Evolutionary conservation across 2,113 vertebrate genomes (phyloP).

Genomic region (Steatornis caripensis): DNA sequence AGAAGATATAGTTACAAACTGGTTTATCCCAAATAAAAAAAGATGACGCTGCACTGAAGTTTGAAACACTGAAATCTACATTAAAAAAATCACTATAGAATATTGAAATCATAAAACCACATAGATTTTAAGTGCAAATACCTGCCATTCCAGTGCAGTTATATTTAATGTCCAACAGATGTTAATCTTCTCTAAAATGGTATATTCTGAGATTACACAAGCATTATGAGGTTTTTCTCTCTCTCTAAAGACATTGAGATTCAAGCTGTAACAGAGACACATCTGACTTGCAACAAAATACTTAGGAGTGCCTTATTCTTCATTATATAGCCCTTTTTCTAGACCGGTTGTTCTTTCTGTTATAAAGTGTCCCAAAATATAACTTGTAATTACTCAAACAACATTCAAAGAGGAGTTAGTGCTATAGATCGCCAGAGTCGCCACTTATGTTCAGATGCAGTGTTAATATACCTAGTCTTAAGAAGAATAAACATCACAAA

Average conservation of each 20-base stretch:
- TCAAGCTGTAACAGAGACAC: neutral
- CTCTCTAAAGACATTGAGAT: neutral
- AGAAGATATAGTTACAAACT: neutral
- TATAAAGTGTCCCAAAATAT: neutral
- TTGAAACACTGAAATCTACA: neutral
- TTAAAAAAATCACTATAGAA: neutral
- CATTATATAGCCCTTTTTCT: neutral
- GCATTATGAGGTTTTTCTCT: neutral
- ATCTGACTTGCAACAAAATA: neutral
- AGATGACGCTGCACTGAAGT: neutral
- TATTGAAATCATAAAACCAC: neutral
- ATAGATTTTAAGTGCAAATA: neutral
- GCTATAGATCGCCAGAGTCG: accelerated
- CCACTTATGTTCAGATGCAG: neutral
- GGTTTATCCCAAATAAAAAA: neutral
- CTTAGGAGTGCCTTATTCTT: neutral
- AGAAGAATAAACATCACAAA: neutral
- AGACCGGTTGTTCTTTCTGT: neutral
- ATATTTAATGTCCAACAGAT: neutral
- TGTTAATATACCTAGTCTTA: neutral
- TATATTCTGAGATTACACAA: neutral
- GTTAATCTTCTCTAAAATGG: neutral
- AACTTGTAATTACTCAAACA: neutral
- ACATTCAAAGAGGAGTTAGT: neutral
- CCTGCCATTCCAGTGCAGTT: neutral